A percentile compares a stretch with the other conserved stretches of the same genome.
Evolutionary conservation across 2,113 vertebrate genomes (phyloP).

Genomic region (Oreochromis niloticus): DNA sequence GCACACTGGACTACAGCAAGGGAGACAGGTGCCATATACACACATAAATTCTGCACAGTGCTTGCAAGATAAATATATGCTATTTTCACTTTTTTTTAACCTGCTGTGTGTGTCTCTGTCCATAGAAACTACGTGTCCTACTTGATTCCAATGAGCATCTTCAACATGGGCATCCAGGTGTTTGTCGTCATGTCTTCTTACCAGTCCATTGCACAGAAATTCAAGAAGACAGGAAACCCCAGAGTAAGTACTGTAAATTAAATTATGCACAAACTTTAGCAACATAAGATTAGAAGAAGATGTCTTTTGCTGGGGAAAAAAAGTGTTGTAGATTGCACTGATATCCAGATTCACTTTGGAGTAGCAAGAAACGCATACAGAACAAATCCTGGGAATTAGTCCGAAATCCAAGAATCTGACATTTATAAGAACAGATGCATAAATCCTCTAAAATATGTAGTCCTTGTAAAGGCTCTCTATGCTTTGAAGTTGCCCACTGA

Average conservation of each 20-base stretch:
- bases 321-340: not conserved
- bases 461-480: not conserved
- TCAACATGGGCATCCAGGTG: constrained; percentile 85
- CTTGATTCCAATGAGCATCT: constrained; percentile 84
- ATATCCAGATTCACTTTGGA: not conserved
- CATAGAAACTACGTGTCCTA: constrained; percentile 87
- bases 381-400: not conserved
- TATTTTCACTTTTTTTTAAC: not conserved
- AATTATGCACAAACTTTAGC: not conserved
- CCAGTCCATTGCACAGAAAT: constrained; percentile 84
- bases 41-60: not conserved
- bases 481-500: not conserved
- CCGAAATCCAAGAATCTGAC: not conserved
- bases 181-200: constrained; percentile 86
- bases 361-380: not conserved
- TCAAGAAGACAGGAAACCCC: constrained; percentile 80
- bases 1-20: constrained; percentile 89
- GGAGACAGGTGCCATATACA: constrained; percentile 80
- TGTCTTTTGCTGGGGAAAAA: not conserved
- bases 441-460: not conserved
- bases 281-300: not conserved
- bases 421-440: not conserved
- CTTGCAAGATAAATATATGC: not conserved
- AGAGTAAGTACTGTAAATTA: constrained; percentile 61
- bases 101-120: not conserved